Evolutionary conservation across 2,888 invertebrate genomes (phyloP), one percentile per base, ranked within the genome.

Genomic region (Scaptomyza tumidula): DNA sequence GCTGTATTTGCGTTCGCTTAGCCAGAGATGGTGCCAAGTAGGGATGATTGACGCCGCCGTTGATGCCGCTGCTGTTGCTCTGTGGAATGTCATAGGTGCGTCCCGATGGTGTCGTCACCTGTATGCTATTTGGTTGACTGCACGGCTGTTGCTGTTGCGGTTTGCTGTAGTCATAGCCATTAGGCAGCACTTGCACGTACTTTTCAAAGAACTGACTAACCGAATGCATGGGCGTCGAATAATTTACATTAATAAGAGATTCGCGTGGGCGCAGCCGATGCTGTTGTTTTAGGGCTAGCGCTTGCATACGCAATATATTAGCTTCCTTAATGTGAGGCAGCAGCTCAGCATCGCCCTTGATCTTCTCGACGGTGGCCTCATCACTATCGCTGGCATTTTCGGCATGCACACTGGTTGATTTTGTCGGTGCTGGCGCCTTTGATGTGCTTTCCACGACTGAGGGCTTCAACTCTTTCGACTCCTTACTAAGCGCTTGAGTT

Each of bases 301-400:
- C 78, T 62, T 86, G 86, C 50, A 88, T 60, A 11, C 89, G 78
- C 33, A 89, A 43, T 33, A 87, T 80, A 24, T 79, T 89, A 14
- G 75, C 78, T 63, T 75, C 77, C 61, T 85, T 75, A 60, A 75
- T 80, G 27, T 78, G 84, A 1, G 90, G 88, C 66, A 92, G 63
- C 29, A 91, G 57, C 63, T 92, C 91, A 14, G 90, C 91, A 76
- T 92, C 92, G 13, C 91, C 91, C 63, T 86, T 85, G 39, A 92
- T 89, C 82, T 91, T 91, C 64, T 91, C 88, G 27, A 87, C 89
- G 11, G 80, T 76, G 13, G 71, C 78, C 54, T 80, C 82, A 31
- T 78, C 80, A 29, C 76, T 79, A 44, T 88, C 82, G 24, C 45
- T 46, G 0, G 57, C 50, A 37, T 76, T 75, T 5, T 74, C 68